Conservation (phyloP, 2,113 vertebrate genomes). For the Labeo catla region DNA sequence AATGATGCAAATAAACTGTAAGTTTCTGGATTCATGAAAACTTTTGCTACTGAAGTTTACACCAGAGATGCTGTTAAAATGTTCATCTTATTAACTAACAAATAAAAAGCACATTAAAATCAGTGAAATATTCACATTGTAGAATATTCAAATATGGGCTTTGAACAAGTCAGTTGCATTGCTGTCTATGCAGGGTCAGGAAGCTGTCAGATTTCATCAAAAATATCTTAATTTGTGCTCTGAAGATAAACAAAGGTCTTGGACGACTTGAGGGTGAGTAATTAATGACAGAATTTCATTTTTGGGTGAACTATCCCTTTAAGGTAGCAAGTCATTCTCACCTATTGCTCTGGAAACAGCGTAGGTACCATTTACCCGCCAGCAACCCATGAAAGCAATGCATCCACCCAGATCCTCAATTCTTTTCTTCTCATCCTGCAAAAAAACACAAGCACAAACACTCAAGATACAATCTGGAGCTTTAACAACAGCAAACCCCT, state of each 20-base stretch:
- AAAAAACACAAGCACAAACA: slow-evolving; percentile 14
- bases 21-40: neutral
- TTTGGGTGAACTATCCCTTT: neutral
- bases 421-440: slow-evolving; percentile 89
- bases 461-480: neutral
- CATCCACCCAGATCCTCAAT: slow-evolving; percentile 93
- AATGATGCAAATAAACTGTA: neutral
- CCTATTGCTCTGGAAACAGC: slow-evolving; percentile 96
- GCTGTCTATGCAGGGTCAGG: no score
- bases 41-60: neutral
- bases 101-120: neutral
- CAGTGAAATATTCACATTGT: neutral
- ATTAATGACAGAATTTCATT: no score
- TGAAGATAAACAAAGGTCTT: no score
- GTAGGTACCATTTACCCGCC: slow-evolving; percentile 97
- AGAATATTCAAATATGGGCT: neutral
- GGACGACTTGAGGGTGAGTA: no score
- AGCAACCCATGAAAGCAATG: slow-evolving; percentile 92
- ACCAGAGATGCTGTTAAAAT: neutral
- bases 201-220: neutral
- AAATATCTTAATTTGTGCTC: no score
- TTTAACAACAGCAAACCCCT: neutral
- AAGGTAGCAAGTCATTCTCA: slow-evolving; percentile 67
- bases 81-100: neutral
- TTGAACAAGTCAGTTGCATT: no score